A percentile compares a stretch with the other conserved stretches of the same genome.
Conservation (phyloP, 2,797 vertebrate genomes). For the Chelonia mydas region DNA sequence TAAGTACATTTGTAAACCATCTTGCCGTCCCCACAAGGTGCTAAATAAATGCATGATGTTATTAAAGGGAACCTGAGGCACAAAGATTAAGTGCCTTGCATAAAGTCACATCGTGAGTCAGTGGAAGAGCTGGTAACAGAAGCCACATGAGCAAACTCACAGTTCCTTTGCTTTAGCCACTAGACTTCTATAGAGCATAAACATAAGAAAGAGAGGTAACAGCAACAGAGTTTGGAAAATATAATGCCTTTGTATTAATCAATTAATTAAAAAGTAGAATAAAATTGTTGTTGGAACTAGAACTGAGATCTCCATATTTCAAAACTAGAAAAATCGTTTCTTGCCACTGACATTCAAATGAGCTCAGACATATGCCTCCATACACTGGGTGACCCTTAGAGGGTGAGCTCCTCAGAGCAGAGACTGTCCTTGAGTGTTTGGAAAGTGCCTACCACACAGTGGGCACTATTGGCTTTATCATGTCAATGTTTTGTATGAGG, state of each 20-base stretch:
- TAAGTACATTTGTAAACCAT: not conserved
- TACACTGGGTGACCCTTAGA: not conserved
- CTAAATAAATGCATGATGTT: not conserved
- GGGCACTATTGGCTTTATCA: not conserved
- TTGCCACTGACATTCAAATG: not conserved
- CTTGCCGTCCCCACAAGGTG: not conserved
- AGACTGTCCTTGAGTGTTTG: not conserved
- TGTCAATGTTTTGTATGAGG: not conserved
- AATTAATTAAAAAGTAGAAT: not conserved
- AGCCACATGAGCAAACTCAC: not conserved
- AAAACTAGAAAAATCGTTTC: not conserved
- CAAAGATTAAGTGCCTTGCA: not conserved
- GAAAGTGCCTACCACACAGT: not conserved
- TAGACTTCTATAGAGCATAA: not conserved
- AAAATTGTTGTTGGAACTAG: not conserved
- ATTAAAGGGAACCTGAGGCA: not conserved
- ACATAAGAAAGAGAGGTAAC: no score
- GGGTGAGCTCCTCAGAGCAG: not conserved
- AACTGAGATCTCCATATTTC: not conserved
- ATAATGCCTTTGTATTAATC: not conserved
- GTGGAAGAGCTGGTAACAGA: not conserved
- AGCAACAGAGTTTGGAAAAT: not conserved
- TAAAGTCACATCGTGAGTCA: not conserved
- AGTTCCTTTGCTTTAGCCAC: not conserved
- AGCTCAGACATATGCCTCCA: no score